phyloP scores from a whole-genome alignment of 1,140 invertebrate species.

The Aphelenchoides fujianensis region DNA sequence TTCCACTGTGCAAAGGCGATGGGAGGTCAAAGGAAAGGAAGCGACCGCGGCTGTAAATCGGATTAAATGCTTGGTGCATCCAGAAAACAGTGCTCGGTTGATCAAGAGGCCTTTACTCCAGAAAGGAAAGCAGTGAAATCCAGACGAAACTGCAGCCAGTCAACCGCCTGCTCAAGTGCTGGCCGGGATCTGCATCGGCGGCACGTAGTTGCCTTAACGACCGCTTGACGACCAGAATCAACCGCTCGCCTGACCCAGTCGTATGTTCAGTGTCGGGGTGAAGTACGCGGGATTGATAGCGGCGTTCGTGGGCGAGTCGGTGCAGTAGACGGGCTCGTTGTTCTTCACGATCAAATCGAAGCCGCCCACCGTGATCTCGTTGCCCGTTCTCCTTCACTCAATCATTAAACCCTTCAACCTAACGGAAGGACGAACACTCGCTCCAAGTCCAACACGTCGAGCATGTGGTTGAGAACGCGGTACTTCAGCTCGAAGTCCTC shows the following conservation, averaged over 20 bases:
- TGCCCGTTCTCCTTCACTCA: constrained; percentile 44
- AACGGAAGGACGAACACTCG: constrained; percentile 59
- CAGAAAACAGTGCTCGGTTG: neutral
- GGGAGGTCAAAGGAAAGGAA: neutral
- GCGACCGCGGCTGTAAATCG: too few relatives aligned
- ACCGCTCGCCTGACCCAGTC: constrained; percentile 36
- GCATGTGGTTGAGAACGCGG: constrained; percentile 65
- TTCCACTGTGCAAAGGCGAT: neutral
- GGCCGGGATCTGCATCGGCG: constrained; percentile 7
- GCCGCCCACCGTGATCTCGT: constrained; percentile 45
- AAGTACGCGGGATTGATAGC: constrained; percentile 33
- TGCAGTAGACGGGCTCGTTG: constrained; percentile 36
- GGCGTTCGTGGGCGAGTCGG: constrained; percentile 37
- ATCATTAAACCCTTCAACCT: neutral
- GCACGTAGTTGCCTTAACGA: constrained; percentile 23
- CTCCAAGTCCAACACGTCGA: constrained; percentile 66
- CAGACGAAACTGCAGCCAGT: neutral
- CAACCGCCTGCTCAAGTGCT: neutral
- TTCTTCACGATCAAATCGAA: constrained; percentile 51
- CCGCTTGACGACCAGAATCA: neutral
- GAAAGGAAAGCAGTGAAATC: neutral
- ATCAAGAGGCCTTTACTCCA: neutral
- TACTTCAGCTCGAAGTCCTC: constrained; percentile 67
- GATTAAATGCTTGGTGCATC: too few relatives aligned
- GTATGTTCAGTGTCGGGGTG: constrained; percentile 40